Percentiles rank a stretch among this genome's conserved stretches.
Evolutionary conservation across 2,797 vertebrate species (phyloP).

Genomic region (Characodon lateralis): DNA sequence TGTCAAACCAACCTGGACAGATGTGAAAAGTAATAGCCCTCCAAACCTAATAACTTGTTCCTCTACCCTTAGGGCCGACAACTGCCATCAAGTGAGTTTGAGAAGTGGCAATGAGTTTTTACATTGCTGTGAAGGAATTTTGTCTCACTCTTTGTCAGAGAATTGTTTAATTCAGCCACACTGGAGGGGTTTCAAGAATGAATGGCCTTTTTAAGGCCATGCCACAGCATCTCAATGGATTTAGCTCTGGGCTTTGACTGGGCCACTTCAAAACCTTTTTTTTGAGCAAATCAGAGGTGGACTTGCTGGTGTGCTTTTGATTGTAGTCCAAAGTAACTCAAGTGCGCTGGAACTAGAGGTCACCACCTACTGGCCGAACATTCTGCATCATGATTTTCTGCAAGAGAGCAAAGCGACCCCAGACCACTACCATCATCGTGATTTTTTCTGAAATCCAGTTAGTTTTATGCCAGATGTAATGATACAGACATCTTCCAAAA

Average conservation of each 20-base stretch:
- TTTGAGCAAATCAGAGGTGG: background rate
- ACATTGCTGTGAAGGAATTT: background rate
- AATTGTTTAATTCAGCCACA: background rate
- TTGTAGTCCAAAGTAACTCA: background rate
- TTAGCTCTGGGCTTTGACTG: background rate
- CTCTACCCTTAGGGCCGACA: background rate
- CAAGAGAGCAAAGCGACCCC: background rate
- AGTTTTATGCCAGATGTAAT: too few species aligned
- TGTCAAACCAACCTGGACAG: background rate
- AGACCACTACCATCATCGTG: background rate
- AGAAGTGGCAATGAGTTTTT: background rate
- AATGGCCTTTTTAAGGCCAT: background rate
- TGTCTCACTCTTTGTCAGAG: background rate
- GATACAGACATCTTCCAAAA: background rate
- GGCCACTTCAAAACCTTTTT: background rate
- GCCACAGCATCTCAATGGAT: background rate
- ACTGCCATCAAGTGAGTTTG: background rate
- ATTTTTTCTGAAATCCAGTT: background rate
- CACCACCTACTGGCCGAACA: background rate
- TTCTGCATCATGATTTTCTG: background rate
- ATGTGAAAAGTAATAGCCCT: background rate
- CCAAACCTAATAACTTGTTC: background rate
- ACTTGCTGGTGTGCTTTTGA: background rate
- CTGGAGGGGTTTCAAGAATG: background rate
- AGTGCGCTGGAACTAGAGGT: background rate